Percentiles rank a stretch among this genome's conserved stretches.
Conservation (phyloP, 2,113 vertebrate species). For the Seriola aureovittata region DNA sequence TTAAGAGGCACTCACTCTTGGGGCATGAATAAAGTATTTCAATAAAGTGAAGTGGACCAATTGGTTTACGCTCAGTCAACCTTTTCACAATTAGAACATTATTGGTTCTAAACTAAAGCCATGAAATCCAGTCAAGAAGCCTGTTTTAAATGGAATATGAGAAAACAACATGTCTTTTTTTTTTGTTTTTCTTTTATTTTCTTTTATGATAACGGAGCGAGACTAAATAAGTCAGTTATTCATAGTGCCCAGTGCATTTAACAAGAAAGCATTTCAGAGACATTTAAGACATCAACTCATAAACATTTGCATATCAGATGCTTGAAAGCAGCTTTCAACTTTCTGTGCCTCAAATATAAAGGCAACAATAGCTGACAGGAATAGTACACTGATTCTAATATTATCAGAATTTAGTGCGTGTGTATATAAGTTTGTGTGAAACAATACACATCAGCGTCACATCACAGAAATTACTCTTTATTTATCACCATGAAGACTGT, state of each 20-base stretch:
- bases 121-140: not conserved
- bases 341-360: conserved; percentile 32
- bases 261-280: conserved; percentile 55
- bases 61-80: conserved; percentile 44
- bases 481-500: conserved; percentile 12
- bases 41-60: conserved; percentile 48
- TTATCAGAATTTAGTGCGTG: conserved; percentile 44
- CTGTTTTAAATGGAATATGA: conserved; percentile 6
- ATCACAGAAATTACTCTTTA: conserved; percentile 27
- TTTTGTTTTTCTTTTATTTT: conserved; percentile 11
- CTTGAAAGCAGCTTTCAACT: conserved; percentile 58
- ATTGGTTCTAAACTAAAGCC: conserved; percentile 29
- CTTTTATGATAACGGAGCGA: conserved; percentile 14
- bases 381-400: conserved; percentile 52
- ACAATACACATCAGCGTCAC: conserved; percentile 22
- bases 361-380: conserved; percentile 52
- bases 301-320: conserved; percentile 66
- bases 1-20: conserved; percentile 13
- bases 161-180: not conserved
- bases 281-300: conserved; percentile 45
- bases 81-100: conserved; percentile 33
- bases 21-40: conserved; percentile 41
- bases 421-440: conserved; percentile 3
- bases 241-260: conserved; percentile 6
- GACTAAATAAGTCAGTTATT: conserved; percentile 42